These are phyloP conservation scores for Bambusicola thoracicus DNA, from an alignment of 2,113 vertebrate genomes.

Conservation along the genomic window DNA sequence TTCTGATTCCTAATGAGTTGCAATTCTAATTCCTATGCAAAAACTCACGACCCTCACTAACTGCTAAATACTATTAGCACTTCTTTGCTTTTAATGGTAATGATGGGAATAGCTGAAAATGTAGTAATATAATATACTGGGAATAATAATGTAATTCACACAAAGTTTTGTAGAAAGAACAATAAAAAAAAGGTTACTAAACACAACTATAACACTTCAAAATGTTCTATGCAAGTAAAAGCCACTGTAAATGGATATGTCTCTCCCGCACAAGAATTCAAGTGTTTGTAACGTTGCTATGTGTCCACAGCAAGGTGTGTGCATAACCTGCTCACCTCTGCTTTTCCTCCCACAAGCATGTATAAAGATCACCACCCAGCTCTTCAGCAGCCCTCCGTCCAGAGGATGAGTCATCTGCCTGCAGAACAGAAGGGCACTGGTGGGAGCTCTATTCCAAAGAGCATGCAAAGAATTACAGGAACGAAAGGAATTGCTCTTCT, in stretches of 20 bases:
- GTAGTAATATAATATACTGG: background rate
- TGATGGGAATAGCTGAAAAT: background rate
- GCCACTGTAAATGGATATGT: background rate
- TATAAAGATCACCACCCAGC: background rate
- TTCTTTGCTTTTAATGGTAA: background rate
- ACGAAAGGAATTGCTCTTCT: background rate
- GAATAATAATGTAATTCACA: background rate
- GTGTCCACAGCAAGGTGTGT: background rate
- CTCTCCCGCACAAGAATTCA: background rate
- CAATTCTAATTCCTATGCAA: background rate
- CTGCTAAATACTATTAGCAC: background rate
- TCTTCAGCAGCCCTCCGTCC: background rate
- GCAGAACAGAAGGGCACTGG: background rate
- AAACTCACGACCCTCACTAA: background rate
- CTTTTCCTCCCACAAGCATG: background rate
- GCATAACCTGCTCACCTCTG: background rate
- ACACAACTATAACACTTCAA: background rate
- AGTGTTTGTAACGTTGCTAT: background rate
- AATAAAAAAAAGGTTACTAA: background rate
- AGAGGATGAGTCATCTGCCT: background rate
- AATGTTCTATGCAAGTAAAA: background rate
- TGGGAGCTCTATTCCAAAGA: background rate
- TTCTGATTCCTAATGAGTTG: constrained; percentile 11
- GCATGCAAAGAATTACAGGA: background rate
- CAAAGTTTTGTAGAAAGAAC: background rate